phyloP scores from a whole-genome alignment of 2,113 vertebrate genomes.

The Meleagris gallopavo region DNA sequence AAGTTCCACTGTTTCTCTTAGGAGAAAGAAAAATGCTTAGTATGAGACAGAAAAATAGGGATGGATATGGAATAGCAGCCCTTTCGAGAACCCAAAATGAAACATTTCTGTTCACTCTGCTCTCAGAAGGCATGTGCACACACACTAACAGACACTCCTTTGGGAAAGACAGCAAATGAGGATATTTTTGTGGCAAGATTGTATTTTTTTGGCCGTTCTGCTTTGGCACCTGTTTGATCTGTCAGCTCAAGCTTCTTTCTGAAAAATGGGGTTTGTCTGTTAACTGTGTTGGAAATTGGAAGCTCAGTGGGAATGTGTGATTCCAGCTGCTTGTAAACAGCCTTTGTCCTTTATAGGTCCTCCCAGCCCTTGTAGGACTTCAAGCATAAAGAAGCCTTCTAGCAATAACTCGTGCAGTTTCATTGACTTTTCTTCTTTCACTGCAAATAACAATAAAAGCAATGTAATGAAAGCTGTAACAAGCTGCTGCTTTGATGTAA shows the following conservation, averaged over 20 bases:
- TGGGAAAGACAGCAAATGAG: neutral
- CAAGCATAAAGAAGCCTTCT: neutral
- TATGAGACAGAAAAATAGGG: neutral
- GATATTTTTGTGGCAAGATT: neutral
- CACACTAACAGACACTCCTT: neutral
- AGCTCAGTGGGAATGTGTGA: neutral
- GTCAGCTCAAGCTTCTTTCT: neutral
- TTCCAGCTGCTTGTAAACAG: neutral
- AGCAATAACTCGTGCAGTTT: neutral
- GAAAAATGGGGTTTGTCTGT: neutral
- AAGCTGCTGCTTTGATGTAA: constrained; percentile 51
- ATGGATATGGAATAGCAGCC: neutral
- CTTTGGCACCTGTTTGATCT: constrained; percentile 21
- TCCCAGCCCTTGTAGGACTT: neutral
- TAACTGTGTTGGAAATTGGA: neutral
- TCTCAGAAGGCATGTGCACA: neutral
- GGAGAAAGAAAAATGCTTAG: constrained; percentile 4
- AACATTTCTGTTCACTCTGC: neutral
- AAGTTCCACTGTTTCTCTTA: neutral
- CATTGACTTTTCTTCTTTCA: neutral
- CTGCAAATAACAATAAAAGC: neutral
- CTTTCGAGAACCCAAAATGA: neutral
- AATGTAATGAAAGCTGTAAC: constrained; percentile 10
- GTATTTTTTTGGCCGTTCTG: neutral
- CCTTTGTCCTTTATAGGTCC: neutral